Conservation (phyloP, 2,888 invertebrate genomes). For the Cerceris rybyensis region DNA sequence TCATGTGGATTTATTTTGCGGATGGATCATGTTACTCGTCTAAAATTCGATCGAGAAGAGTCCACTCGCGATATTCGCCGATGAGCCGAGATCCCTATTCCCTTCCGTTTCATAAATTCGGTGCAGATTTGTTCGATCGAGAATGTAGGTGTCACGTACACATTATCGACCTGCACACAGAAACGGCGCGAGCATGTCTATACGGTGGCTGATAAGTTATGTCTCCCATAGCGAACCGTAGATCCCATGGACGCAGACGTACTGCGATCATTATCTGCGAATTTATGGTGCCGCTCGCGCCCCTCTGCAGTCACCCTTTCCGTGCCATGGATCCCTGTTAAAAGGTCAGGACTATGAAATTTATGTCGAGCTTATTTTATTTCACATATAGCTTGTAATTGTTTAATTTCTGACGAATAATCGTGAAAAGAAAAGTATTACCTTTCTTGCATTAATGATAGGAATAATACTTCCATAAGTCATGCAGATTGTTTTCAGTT, state of each 20-base stretch:
- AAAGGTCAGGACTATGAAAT: constrained; percentile 66
- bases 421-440: no score
- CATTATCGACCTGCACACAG: constrained; percentile 54
- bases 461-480: no score
- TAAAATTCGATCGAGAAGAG: constrained; percentile 36
- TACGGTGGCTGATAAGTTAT: constrained; percentile 78
- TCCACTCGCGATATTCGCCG: constrained; percentile 16
- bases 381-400: not conserved
- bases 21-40: constrained; percentile 2
- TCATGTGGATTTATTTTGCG: not conserved
- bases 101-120: constrained; percentile 67
- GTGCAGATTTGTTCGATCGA: constrained; percentile 58
- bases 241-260: constrained; percentile 81
- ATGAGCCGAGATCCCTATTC: constrained; percentile 36
- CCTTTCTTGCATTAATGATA: no score
- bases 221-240: constrained; percentile 80
- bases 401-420: no score
- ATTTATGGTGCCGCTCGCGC: constrained; percentile 76
- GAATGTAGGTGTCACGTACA: constrained; percentile 44
- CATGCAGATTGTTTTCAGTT: no score
- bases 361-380: constrained; percentile 30
- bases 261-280: constrained; percentile 81
- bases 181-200: constrained; percentile 65
- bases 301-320: constrained; percentile 58
- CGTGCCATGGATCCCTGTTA: constrained; percentile 68